Evolutionary conservation across 2,888 invertebrate genomes (phyloP).

Genomic region (Odontomyia ornata): DNA sequence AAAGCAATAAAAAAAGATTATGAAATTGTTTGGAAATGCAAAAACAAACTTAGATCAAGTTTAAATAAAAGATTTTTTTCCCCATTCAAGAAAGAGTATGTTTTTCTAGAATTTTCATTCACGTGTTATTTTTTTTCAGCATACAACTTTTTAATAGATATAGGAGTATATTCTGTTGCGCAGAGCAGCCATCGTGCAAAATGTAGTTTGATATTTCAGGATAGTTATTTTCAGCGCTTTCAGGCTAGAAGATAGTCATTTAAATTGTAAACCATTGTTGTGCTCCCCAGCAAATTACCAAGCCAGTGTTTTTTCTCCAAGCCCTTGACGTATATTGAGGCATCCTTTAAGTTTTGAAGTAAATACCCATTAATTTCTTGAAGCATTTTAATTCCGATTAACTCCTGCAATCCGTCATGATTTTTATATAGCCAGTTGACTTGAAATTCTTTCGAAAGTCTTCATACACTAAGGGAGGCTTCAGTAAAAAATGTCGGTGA

Average conservation of each 20-base stretch:
- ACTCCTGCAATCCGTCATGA: background rate
- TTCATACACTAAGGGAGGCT: background rate
- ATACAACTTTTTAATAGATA: no score
- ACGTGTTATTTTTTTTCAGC: no score
- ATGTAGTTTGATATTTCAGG: background rate
- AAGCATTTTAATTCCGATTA: background rate
- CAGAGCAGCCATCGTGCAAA: background rate
- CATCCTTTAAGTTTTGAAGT: background rate
- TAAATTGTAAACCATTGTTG: background rate
- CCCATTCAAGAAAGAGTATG: no score
- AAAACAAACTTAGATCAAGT: no score
- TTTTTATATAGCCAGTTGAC: conserved; percentile 6
- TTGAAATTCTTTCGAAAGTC: background rate
- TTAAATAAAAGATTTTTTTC: no score
- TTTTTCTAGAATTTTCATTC: no score
- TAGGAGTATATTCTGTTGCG: background rate
- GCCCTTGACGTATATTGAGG: background rate
- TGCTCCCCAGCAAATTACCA: background rate
- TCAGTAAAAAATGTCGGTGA: background rate
- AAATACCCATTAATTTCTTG: background rate
- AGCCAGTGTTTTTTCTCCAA: conserved; percentile 8
- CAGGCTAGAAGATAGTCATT: background rate
- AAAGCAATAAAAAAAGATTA: background rate
- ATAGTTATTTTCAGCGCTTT: background rate
- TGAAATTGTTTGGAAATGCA: no score